Evolutionary conservation across 2,797 vertebrate species (phyloP), one percentile per base, ranked within the genome.

Genomic region (Gymnopithys bicolor): DNA sequence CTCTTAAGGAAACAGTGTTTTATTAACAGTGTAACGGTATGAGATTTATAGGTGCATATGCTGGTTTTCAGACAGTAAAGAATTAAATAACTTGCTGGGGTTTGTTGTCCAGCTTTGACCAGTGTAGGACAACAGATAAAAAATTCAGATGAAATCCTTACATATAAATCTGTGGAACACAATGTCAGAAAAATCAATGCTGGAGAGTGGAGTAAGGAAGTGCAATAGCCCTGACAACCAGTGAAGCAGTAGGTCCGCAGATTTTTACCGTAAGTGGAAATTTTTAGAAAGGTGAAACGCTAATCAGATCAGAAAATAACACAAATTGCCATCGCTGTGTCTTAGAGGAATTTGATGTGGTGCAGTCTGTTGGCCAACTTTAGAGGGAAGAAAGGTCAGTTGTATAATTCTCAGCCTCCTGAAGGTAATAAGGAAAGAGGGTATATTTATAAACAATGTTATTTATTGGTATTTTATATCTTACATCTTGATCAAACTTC

Each of bases 151-250:
- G 41, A 77, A 89, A 84, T 84, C 52, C 12, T 79, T 21, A 28
- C 45, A 19, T 19, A 17, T 5, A 16, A 48, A 18, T 39, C 22
- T 39, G 43, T 81, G 45, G 59, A 70, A 82, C 16, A 17, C 4
- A 16, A 3, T 2, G 1, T 73, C 7, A 18, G 39, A 85, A 85
- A 45, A 62, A 55, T 23, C 41, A 30, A 0, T 2, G 0, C 8
- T 75, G 53, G 25, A 62, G 43, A 69, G 46, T 2, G 2, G 46
- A 84, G 25, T 32, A 17, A 28, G 28, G 37, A 79, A 35, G 16
- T 35, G 11, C 53, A 81, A 0, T 60, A 58, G 14, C 51, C 32
- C n/a, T 69, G 53, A 69, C 13, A 78, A 19, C 13, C 41, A 73
- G 1, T 0, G 0, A 52, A 28, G 37, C 49, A 46, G 35, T 60